Evolutionary conservation across 2,888 invertebrate genomes (phyloP), one percentile per base, ranked within the genome.

Genomic region (Aspidiotus rigidus): DNA sequence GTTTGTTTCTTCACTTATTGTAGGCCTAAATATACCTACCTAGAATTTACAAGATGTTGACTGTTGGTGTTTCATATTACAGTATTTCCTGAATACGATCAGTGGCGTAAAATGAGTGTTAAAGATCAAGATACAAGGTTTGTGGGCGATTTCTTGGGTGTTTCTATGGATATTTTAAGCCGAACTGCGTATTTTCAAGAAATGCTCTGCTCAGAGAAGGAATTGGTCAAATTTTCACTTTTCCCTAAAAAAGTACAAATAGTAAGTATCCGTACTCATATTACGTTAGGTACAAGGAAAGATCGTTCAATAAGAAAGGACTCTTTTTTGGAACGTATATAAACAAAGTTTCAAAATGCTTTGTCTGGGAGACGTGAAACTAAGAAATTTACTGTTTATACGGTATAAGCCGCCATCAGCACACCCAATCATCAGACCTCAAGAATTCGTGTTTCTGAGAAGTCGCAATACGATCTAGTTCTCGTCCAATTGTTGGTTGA

Each of bases 41-140:
- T 49, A 49, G 49, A n/a, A 28, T 28, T 28, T 28, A 28, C 28
- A 5, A 28, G 28, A 28, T 28, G 5, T 28, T 28, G 28, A 28
- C 28, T 3, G 28, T 3, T 28, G 28, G 5, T 28, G 28, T 28
- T 28, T 28, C 5, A 5, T 3, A 28, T 70, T 71, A 76, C 69
- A 82, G 88, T 85, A 62, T 82, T 89, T 73, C 84, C 87, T 5
- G 83, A 84, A 60, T 90, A 88, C 76, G 84, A 86, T 71, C 85
- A 87, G 75, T 93, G 92, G 92, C 85, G 86, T 71, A 86, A 89
- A 77, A 87, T 89, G 80, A 83, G 83, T 59, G 82, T 82, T 1
- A 85, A 87, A 62, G 90, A 91, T 76, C 89, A 90, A 76, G 92
- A 92, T 77, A 88, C 88, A 66, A 86, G 86, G 0, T 90, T 90